A percentile compares a stretch with the other conserved stretches of the same genome.
Conservation (phyloP, 2,888 invertebrate genomes). For the Parnassius apollo region DNA sequence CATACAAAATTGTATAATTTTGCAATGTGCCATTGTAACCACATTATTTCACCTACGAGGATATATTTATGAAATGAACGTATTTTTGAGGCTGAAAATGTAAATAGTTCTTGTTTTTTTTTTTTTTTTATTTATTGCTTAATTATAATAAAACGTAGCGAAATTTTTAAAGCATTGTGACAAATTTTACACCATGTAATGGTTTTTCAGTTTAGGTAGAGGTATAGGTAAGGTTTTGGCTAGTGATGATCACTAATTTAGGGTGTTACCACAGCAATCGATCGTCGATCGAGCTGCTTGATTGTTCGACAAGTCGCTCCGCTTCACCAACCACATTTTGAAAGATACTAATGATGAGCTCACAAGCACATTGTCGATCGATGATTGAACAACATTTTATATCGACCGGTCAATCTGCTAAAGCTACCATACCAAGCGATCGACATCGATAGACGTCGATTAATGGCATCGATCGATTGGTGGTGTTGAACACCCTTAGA, state of each 20-base stretch:
- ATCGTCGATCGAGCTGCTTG: too few relatives aligned
- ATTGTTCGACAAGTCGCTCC: too few relatives aligned
- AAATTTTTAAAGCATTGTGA: conserved; percentile 36
- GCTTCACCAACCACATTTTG: too few relatives aligned
- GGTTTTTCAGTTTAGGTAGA: conserved; percentile 41
- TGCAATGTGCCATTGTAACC: conserved; percentile 38
- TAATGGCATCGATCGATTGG: too few relatives aligned
- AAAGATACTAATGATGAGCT: too few relatives aligned
- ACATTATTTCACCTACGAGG: conserved; percentile 37
- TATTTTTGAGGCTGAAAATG: conserved; percentile 68
- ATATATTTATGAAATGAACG: conserved; percentile 39
- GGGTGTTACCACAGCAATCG: too few relatives aligned
- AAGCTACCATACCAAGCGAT: too few relatives aligned
- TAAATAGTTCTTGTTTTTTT: conserved; percentile 61
- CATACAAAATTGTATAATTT: conserved; percentile 27
- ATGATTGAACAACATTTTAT: too few relatives aligned
- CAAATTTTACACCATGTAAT: conserved; percentile 54
- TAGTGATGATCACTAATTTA: conserved; percentile 59
- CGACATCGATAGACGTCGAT: too few relatives aligned
- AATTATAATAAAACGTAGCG: conserved; percentile 45
- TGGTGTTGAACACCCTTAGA: conserved; percentile 27
- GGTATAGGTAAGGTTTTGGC: conserved; percentile 45
- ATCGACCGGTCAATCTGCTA: too few relatives aligned
- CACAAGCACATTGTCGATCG: too few relatives aligned
- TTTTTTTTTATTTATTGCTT: conserved; percentile 66